Evolutionary conservation across 2,888 invertebrate genomes (phyloP).

Genomic region (Cosmia pyralina): DNA sequence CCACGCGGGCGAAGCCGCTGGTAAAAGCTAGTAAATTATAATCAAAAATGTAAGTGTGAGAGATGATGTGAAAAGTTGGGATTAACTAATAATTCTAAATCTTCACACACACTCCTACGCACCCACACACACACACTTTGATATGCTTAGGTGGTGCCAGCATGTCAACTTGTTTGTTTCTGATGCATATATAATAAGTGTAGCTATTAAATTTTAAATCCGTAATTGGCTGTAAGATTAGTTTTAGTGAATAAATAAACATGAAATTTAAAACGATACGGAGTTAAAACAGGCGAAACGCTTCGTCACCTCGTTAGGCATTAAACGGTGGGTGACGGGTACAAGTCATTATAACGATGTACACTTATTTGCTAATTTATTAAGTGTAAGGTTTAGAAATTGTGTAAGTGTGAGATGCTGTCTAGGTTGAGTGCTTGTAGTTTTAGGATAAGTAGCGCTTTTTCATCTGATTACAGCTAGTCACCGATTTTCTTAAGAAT

Average conservation of each 20-base stretch:
- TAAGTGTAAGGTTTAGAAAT: slow-evolving; percentile 17
- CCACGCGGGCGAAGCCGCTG: too few relatives aligned
- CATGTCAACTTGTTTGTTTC: too few relatives aligned
- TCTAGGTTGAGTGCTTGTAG: neutral
- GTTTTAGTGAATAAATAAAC: slow-evolving; percentile 6
- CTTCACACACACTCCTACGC: too few relatives aligned
- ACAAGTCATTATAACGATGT: slow-evolving; percentile 40
- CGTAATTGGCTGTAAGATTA: too few relatives aligned
- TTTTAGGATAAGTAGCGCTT: neutral
- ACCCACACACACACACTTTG: too few relatives aligned
- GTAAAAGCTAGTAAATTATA: too few relatives aligned
- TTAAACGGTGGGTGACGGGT: slow-evolving; percentile 40
- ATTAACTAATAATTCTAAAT: too few relatives aligned
- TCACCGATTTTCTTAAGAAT: neutral
- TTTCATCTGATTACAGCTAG: neutral
- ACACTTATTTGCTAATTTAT: slow-evolving; percentile 46
- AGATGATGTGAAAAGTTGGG: too few relatives aligned
- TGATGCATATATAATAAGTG: too few relatives aligned
- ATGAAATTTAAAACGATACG: slow-evolving; percentile 31
- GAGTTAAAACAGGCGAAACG: slow-evolving; percentile 23
- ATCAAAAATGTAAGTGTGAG: too few relatives aligned
- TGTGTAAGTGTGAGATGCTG: slow-evolving; percentile 11
- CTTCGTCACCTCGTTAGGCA: slow-evolving; percentile 50
- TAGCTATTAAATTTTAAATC: too few relatives aligned
- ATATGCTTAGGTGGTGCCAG: too few relatives aligned